phyloP scores from a whole-genome alignment of 2,113 vertebrate species.

The Cyprinodon tularosa region DNA sequence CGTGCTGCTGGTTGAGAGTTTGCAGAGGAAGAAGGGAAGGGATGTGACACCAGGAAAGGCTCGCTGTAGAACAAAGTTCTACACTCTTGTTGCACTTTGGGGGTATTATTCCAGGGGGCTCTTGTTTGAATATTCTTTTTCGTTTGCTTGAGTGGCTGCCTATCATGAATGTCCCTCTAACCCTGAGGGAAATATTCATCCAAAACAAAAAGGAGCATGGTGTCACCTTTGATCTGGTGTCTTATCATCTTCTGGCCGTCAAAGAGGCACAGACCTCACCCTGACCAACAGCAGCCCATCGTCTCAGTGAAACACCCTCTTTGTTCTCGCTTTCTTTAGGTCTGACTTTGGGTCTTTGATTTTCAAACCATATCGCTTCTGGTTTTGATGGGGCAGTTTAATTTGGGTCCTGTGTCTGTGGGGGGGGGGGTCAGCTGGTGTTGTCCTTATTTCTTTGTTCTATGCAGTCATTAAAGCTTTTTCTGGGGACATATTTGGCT shows the following conservation, averaged over 20 bases:
- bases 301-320: constrained; percentile 42
- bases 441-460: constrained; percentile 39
- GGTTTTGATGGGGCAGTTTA: constrained; percentile 16
- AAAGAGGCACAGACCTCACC: constrained; percentile 46
- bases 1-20: constrained; percentile 44
- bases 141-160: constrained; percentile 17
- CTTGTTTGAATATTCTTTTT: constrained; percentile 50
- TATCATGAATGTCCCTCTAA: constrained; percentile 55
- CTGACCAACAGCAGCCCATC: constrained; percentile 14
- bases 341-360: constrained; percentile 14
- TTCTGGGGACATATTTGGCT: constrained; percentile 54
- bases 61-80: constrained; percentile 44
- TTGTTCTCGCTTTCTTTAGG: constrained; percentile 40
- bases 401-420: constrained; percentile 13
- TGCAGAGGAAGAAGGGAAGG: constrained; percentile 37
- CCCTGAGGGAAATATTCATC: constrained; percentile 38
- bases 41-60: constrained; percentile 49
- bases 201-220: constrained; percentile 52
- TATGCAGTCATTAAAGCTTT: constrained; percentile 50
- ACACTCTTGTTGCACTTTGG: neutral
- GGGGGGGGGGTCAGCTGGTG: constrained; percentile 1
- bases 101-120: neutral
- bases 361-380: constrained; percentile 10
- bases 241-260: constrained; percentile 65
- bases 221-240: constrained; percentile 67